Percentiles rank a stretch among this genome's conserved stretches.
phyloP scores from a whole-genome alignment of 2,888 invertebrate species.

The Cistogaster globosa region DNA sequence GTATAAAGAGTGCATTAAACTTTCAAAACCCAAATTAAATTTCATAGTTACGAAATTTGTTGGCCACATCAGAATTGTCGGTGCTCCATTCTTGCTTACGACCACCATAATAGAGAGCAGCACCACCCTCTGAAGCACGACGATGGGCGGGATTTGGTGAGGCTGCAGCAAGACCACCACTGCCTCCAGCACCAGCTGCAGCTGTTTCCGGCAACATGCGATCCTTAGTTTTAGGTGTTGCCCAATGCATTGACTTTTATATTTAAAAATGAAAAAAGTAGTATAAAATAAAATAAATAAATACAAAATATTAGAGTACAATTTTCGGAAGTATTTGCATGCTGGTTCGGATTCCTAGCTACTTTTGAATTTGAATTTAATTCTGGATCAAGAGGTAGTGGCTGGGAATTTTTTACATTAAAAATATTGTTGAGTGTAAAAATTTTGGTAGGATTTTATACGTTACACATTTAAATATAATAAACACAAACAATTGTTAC shows the following conservation, averaged over 20 bases:
- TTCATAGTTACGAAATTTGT: conserved; percentile 95
- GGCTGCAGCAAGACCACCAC: conserved; percentile 85
- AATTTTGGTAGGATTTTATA: not conserved
- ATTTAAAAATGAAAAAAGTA: not conserved
- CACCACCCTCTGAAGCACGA: conserved; percentile 93
- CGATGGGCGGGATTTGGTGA: conserved; percentile 86
- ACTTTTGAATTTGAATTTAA: conserved; percentile 42
- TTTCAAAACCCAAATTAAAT: conserved; percentile 85
- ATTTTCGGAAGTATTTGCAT: not conserved
- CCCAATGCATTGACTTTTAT: conserved; percentile 94
- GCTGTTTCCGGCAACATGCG: conserved; percentile 89
- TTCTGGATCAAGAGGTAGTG: conserved; percentile 71
- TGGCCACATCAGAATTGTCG: conserved; percentile 91
- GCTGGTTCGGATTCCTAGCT: not conserved
- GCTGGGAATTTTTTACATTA: conserved; percentile 58
- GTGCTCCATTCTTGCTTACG: conserved; percentile 87
- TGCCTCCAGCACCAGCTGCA: conserved; percentile 78
- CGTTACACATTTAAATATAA: no score
- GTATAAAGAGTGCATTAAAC: not conserved
- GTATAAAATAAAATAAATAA: not conserved
- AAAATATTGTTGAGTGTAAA: not conserved
- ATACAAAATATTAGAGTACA: not conserved
- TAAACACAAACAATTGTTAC: no score
- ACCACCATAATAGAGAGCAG: conserved; percentile 88
- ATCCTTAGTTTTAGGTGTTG: conserved; percentile 94